Conservation (phyloP, 2,113 vertebrate species). For the Oryzias woworae region DNA sequence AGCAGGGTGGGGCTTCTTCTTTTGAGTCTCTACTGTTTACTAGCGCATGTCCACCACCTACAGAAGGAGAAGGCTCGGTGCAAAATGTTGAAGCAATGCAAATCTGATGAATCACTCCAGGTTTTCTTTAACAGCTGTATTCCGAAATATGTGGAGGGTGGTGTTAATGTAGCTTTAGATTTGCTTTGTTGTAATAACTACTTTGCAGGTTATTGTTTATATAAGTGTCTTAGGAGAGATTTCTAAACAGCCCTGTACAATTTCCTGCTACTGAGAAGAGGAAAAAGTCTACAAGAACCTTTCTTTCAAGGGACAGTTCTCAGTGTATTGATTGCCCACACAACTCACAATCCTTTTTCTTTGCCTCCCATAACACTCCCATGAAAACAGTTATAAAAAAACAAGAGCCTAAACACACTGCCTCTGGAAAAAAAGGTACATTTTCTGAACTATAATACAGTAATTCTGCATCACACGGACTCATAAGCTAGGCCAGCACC, state of each 20-base stretch:
- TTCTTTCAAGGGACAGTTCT: constrained; percentile 11
- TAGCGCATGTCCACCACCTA: too few relatives aligned
- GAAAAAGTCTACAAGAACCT: background rate
- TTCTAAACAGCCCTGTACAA: background rate
- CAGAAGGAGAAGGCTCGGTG: too few relatives aligned
- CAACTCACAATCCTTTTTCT: background rate
- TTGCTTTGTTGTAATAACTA: background rate
- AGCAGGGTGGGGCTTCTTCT: too few relatives aligned
- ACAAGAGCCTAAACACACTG: background rate
- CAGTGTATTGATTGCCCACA: constrained; percentile 8
- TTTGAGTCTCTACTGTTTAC: too few relatives aligned
- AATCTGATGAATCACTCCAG: too few relatives aligned
- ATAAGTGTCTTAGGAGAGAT: background rate
- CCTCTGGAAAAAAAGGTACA: constrained; percentile 13
- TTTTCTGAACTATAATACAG: background rate
- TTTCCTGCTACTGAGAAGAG: constrained; percentile 15
- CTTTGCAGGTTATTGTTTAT: too few relatives aligned
- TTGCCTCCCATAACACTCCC: background rate
- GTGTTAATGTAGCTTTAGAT: too few relatives aligned
- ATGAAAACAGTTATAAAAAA: background rate
- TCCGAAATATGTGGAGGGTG: too few relatives aligned
- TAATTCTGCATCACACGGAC: too few relatives aligned
- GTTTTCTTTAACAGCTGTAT: too few relatives aligned
- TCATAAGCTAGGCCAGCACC: background rate
- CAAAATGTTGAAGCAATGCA: too few relatives aligned